Evolutionary conservation across 2,888 invertebrate species (phyloP), one percentile per base, ranked within the genome.

Genomic region (Tuberolachnus salignus): DNA sequence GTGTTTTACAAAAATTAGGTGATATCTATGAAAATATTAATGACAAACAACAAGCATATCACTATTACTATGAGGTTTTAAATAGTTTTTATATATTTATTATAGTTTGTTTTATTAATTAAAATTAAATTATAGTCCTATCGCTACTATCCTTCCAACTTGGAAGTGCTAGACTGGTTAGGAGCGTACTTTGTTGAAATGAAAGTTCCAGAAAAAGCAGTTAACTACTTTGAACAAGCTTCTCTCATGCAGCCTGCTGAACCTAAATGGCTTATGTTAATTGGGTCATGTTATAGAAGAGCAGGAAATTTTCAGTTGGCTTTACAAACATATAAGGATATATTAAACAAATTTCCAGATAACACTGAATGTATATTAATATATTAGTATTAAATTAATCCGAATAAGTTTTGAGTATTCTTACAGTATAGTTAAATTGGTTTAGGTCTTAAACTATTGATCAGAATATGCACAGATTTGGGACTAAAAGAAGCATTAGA

Each of bases 271-370:
- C 91, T 92, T 85, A 87, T 96, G 84, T 90, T 94, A 86, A 92
- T 94, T 69, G 95, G 95, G 11, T 92, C 92, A 49, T 94, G 94
- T 85, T 91, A 94, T 84, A 88, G 94, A 57, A 88, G 94, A 83
- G 91, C 92, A 80, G 95, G 95, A 44, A 92, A 92, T 84, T 94
- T 94, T 85, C 93, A 93, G 83, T 91, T 92, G 83, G 95, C 95
- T 11, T 87, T 96, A 23, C 88, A 91, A 10, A 89, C 93, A 0
- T 97, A 95, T 86, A 93, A 94, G 86, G 90, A 90, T 82, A 92
- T 98, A 84, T 93, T 97, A 84, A 88, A 90, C 23, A 90, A 91
- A 82, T 98, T 98, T 86, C 98, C 98, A 0, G 97, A 98, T 82
- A 97, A 98, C 85, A 89, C 94, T 1, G 96, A 97, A 84, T 98